Evolutionary conservation across 2,113 vertebrate species (phyloP), one percentile per base, ranked within the genome.

Genomic region (Phyllostomus hastatus): DNA sequence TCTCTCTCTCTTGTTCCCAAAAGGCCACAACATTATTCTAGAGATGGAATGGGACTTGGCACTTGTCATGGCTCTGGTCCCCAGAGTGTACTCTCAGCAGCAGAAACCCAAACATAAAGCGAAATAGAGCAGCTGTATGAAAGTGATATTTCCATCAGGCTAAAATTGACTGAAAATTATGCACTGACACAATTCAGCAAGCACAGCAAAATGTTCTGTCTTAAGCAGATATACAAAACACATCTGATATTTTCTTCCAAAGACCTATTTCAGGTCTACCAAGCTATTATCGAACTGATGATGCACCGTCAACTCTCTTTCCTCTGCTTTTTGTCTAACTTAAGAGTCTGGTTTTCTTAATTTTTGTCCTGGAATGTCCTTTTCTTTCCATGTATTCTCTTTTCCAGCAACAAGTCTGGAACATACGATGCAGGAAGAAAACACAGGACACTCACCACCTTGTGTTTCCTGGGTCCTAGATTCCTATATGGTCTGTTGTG

Each of bases 71-170:
- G 59, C n/a, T 66, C 69, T 73, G 54, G 75, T 88, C 80, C 50
- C 88, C 43, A 22, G n/a, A 90, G 64, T 61, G 11, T 1, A 50
- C 48, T 90, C 80, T 80, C 16, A 85, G 26, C 48, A 82, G 43
- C 41, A 95, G 80, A 90, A 95, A 92, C 73, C 31, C 88, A 90
- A 84, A 90, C 41, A 52, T 12, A 4, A 72, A 92, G 43, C n/a
- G 35, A 90, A 72, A 81, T 73, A 82, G 1, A 59, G 35, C 43
- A 83, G n/a, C 16, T 52, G 46, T 16, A 75, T 33, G 17, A 66
- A 83, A 84, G 26, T 48, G n/a, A 14, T 61, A 43, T 67, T 94
- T 90, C 50, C 28, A 81, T 75, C n/a, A 90, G 17, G 16, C 75
- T 46, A 88, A 88, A 91, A 67, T 88, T 87, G 88, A 69, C 72